These are phyloP conservation scores for Pheosia gnoma DNA, from an alignment of 2,888 invertebrate species.

Conservation along the genomic window DNA sequence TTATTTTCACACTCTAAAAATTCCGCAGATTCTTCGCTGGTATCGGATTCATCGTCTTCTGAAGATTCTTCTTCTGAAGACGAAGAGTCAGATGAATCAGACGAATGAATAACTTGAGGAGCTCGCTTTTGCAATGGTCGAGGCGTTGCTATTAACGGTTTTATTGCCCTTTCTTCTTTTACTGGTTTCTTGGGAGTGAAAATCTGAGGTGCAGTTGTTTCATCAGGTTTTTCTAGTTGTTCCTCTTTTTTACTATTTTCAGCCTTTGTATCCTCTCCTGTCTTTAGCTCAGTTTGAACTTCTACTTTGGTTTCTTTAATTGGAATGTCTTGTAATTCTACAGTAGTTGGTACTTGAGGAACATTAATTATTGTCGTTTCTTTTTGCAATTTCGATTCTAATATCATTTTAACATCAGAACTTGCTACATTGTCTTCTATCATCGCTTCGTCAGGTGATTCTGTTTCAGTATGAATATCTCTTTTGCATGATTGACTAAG, in stretches of 20 bases:
- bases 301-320: slow-evolving; percentile 38
- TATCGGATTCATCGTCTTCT: slow-evolving; percentile 73
- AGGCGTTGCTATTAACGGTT: slow-evolving; percentile 85
- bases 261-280: slow-evolving; percentile 58
- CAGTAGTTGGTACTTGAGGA: slow-evolving; percentile 28
- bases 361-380: slow-evolving; percentile 14
- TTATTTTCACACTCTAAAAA: slow-evolving; percentile 78
- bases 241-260: slow-evolving; percentile 42
- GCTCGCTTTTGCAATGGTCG: slow-evolving; percentile 84
- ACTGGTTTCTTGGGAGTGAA: slow-evolving; percentile 60
- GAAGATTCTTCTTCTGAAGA: slow-evolving; percentile 77
- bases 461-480: not conserved
- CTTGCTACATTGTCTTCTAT: slow-evolving; percentile 3
- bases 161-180: slow-evolving; percentile 82
- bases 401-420: slow-evolving; percentile 5
- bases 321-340: slow-evolving; percentile 66
- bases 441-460: not conserved
- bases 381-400: slow-evolving; percentile 2
- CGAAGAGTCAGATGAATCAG: slow-evolving; percentile 67
- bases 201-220: slow-evolving; percentile 31
- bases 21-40: slow-evolving; percentile 72
- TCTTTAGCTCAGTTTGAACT: slow-evolving; percentile 33
- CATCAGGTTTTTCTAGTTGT: slow-evolving; percentile 40
- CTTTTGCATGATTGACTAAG: not conserved
- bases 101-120: slow-evolving; percentile 71